A percentile compares a stretch with the other conserved stretches of the same genome.
Evolutionary conservation across 2,888 invertebrate genomes (phyloP).

Genomic region (Thera britannica): DNA sequence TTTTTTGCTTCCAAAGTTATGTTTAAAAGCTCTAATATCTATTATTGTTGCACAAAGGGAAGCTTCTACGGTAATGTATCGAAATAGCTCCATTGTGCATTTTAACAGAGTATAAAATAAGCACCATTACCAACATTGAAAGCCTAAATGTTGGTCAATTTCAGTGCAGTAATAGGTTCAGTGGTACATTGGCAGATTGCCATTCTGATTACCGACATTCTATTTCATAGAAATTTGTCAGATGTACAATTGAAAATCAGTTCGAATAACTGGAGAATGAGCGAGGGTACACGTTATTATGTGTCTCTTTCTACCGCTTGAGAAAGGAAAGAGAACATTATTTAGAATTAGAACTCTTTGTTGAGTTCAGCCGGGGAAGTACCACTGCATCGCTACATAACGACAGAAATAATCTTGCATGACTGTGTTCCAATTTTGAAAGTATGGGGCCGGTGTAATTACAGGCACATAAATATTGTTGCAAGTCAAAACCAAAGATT

Average conservation of each 20-base stretch:
- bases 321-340: neutral
- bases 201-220: constrained; percentile 28
- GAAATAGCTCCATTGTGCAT: constrained; percentile 23
- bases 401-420: too few species aligned
- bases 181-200: constrained; percentile 30
- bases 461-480: too few species aligned
- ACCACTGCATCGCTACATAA: too few species aligned
- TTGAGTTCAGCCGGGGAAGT: too few species aligned
- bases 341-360: too few species aligned
- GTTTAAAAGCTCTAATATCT: neutral
- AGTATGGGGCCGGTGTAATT: too few species aligned
- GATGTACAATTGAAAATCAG: constrained; percentile 12
- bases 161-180: constrained; percentile 22
- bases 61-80: constrained; percentile 12
- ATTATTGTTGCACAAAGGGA: constrained; percentile 7
- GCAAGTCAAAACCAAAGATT: too few species aligned
- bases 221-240: constrained; percentile 27
- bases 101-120: constrained; percentile 14
- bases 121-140: constrained; percentile 11
- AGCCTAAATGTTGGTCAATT: constrained; percentile 16
- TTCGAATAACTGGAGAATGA: neutral
- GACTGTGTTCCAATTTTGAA: too few species aligned
- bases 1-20: neutral
- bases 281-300: neutral
- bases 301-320: neutral